A percentile compares a stretch with the other conserved stretches of the same genome.
Evolutionary conservation across 2,888 invertebrate species (phyloP).

Genomic region (Leptarthrus brevirostris): DNA sequence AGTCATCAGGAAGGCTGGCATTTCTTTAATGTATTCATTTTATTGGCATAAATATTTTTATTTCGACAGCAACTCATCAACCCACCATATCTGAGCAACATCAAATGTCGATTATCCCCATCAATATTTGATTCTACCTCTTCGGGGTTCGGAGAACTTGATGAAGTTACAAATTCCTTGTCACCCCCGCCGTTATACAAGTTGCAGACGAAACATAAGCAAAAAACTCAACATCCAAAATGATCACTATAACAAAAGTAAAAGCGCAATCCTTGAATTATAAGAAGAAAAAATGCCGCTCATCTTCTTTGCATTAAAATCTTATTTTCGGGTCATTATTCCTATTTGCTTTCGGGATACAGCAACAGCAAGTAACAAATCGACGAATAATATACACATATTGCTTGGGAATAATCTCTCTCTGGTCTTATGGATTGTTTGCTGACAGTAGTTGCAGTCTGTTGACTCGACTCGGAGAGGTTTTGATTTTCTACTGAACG

Average conservation of each 20-base stretch:
- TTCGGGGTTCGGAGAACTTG: not conserved
- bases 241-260: conserved; percentile 27
- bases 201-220: too few relatives aligned
- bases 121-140: conserved; percentile 46
- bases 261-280: conserved; percentile 5
- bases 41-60: conserved; percentile 39
- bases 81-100: conserved; percentile 45
- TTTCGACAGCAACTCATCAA: conserved; percentile 26
- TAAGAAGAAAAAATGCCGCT: conserved; percentile 45
- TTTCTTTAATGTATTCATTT: conserved; percentile 36
- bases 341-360: conserved; percentile 36
- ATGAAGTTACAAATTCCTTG: conserved; percentile 30
- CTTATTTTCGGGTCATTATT: conserved; percentile 53
- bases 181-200: not conserved
- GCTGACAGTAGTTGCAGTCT: not conserved
- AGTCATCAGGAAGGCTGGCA: conserved; percentile 16
- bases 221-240: conserved; percentile 12
- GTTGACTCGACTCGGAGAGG: not conserved
- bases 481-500: conserved; percentile 18
- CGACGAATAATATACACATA: conserved; percentile 39
- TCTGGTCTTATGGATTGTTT: not conserved
- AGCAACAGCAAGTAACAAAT: conserved; percentile 8
- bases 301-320: conserved; percentile 53
- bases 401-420: conserved; percentile 11
- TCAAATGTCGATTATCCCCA: conserved; percentile 54